A percentile compares a stretch with the other conserved stretches of the same genome.
phyloP scores from a whole-genome alignment of 2,888 invertebrate genomes.

The Empis livida region DNA sequence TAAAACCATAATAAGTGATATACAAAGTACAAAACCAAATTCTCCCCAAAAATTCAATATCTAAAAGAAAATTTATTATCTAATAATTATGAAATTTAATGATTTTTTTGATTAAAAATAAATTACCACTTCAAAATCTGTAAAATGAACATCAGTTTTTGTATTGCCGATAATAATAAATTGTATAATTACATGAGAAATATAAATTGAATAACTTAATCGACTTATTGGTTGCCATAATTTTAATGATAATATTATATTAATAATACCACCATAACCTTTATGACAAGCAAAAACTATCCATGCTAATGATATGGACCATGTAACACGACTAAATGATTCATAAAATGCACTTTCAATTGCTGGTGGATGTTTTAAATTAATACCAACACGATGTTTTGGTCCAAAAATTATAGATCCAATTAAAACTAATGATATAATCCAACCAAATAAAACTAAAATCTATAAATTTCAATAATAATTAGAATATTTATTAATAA shows the following conservation, averaged over 20 bases:
- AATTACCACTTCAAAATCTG: conserved; percentile 11
- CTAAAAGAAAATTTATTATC: conserved; percentile 1
- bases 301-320: conserved; percentile 14
- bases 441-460: conserved; percentile 8
- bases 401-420: conserved; percentile 11
- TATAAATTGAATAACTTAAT: conserved; percentile 13
- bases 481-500: background rate
- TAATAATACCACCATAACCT: conserved; percentile 14
- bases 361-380: background rate
- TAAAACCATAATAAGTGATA: conserved; percentile 24
- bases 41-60: conserved; percentile 11
- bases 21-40: conserved; percentile 9
- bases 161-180: conserved; percentile 6
- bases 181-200: conserved; percentile 14
- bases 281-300: conserved; percentile 16
- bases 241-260: conserved; percentile 13
- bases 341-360: conserved; percentile 12
- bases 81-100: too few relatives aligned
- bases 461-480: background rate
- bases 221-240: conserved; percentile 15
- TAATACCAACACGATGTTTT: conserved; percentile 3
- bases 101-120: too few relatives aligned
- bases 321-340: conserved; percentile 11
- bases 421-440: conserved; percentile 6
- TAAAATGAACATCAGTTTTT: conserved; percentile 9